Base-by-base conservation (phyloP, 2,888 invertebrate genomes). In the Parapristionchus giblindavisi region DNA sequence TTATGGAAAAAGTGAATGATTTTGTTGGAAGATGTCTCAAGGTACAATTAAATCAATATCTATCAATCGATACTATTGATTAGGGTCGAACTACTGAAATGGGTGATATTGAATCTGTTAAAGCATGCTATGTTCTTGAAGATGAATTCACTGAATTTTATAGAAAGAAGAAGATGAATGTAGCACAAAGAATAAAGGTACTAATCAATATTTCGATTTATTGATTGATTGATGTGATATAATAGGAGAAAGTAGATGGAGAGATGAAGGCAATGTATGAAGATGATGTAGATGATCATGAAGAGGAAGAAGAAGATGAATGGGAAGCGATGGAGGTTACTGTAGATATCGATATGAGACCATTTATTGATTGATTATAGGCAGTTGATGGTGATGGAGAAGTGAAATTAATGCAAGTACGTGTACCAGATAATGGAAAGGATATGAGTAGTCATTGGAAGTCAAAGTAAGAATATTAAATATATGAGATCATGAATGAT, bases 231-330 rank as follows among this genome's bases (percentile, higher is more conserved):
- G 11, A 40, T n/a, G 24, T 11, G 63, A 3, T 5, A 29, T 36
- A 24, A 38, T 14, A 63, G 40, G 63, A 68, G 34, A 21, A 6
- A 43, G 27, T 51, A 29, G 48, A 66, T 40, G 52, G 27, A 51
- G 51, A 36, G 27, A 38, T 56, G 27, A 36, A 56, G 70, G 1
- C 14, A 56, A 1, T 43, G 56, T 36, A 71, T 14, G 70, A 56
- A 27, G 51, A 51, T 3, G 14, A 51, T 24, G 40, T 34, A 52
- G 68, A 70, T 17, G 51, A 51, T n/a, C 27, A 34, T 2, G 54
- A 54, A 52, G 68, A 54, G n/a, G n/a, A n/a, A n/a, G 70, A 56
- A 17, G 70, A 71, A 40, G 70, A 71, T 54, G 70, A 71, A 71
- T 56, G 70, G 70, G 70, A 71, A 56, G 56, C 54, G 8, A 56